These are phyloP conservation scores for Eupeodes corollae DNA, from an alignment of 1,140 invertebrate species.

Conservation along the genomic window DNA sequence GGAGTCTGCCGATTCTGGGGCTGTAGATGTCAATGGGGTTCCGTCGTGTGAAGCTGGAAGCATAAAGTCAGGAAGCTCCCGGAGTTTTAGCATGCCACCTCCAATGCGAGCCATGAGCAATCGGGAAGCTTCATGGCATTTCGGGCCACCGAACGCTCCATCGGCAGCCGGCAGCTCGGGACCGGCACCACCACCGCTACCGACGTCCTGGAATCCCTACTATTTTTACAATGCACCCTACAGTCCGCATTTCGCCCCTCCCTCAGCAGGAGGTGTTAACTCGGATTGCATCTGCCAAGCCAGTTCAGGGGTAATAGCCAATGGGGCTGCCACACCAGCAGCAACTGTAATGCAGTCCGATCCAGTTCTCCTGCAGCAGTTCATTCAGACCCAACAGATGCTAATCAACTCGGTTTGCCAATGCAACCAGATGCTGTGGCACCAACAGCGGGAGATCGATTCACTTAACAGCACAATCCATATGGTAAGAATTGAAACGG, in stretches of 20 bases:
- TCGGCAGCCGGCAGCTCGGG: not conserved
- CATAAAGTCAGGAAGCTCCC: slow-evolving; percentile 27
- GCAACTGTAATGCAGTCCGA: slow-evolving; percentile 28
- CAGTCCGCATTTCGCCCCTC: not conserved
- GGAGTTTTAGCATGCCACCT: slow-evolving; percentile 32
- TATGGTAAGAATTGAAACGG: slow-evolving; percentile 15
- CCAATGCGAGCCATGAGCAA: slow-evolving; percentile 27
- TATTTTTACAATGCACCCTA: slow-evolving; percentile 5
- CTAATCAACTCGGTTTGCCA: slow-evolving; percentile 49
- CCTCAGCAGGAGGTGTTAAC: not conserved
- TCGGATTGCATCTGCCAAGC: not conserved
- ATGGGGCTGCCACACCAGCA: slow-evolving; percentile 12
- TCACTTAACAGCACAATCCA: slow-evolving; percentile 27
- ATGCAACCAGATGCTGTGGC: slow-evolving; percentile 49
- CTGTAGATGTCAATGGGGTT: not conserved
- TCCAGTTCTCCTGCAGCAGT: slow-evolving; percentile 40
- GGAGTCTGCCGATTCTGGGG: slow-evolving; percentile 3
- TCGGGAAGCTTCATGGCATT: slow-evolving; percentile 22
- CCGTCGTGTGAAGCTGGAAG: slow-evolving; percentile 28
- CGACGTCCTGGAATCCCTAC: slow-evolving; percentile 8
- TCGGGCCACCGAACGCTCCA: not conserved
- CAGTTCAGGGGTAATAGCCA: slow-evolving; percentile 2
- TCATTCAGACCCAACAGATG: slow-evolving; percentile 48
- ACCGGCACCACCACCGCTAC: slow-evolving; percentile 7
- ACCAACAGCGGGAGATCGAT: slow-evolving; percentile 49